Percentiles rank a stretch among this genome's conserved stretches.
Conservation (phyloP, 2,888 invertebrate genomes). For the Cheilosia pagana region DNA sequence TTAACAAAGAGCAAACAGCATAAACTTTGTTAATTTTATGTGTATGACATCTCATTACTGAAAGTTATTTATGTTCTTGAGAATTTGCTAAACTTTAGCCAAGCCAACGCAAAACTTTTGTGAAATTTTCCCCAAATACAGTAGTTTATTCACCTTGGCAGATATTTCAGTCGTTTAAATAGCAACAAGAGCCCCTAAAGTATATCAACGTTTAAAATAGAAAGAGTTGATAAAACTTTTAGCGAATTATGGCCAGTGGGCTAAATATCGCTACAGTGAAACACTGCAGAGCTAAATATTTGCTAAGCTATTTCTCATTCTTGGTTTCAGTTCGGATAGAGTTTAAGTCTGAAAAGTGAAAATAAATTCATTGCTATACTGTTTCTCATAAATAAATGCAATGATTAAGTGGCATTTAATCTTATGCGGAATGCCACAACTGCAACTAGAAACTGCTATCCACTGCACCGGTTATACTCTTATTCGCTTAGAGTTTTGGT, state of each 20-base stretch:
- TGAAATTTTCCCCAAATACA: neutral
- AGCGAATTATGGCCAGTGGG: neutral
- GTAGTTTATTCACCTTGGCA: conserved; percentile 29
- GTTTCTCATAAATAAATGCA: conserved; percentile 17
- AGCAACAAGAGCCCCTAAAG: conserved; percentile 5
- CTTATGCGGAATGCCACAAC: conserved; percentile 11
- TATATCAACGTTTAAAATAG: conserved; percentile 22
- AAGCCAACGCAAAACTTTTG: neutral
- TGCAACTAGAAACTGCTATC: neutral
- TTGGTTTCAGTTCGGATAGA: neutral
- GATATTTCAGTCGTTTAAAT: conserved; percentile 7
- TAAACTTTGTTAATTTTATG: conserved; percentile 25
- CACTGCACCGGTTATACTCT: conserved; percentile 20
- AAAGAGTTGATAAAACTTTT: conserved; percentile 42
- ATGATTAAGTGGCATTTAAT: conserved; percentile 35
- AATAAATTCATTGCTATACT: conserved; percentile 12
- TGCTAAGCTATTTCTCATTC: neutral
- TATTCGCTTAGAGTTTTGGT: neutral
- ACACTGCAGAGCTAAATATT: conserved; percentile 6
- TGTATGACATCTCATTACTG: conserved; percentile 26
- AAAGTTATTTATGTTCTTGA: conserved; percentile 18
- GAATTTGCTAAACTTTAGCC: neutral
- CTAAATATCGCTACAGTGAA: neutral
- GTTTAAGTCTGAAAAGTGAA: conserved; percentile 13
- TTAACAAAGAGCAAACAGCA: neutral